A percentile compares a stretch with the other conserved stretches of the same genome.
phyloP scores from a whole-genome alignment of 2,888 invertebrate species.

The Ethmia dodecea region DNA sequence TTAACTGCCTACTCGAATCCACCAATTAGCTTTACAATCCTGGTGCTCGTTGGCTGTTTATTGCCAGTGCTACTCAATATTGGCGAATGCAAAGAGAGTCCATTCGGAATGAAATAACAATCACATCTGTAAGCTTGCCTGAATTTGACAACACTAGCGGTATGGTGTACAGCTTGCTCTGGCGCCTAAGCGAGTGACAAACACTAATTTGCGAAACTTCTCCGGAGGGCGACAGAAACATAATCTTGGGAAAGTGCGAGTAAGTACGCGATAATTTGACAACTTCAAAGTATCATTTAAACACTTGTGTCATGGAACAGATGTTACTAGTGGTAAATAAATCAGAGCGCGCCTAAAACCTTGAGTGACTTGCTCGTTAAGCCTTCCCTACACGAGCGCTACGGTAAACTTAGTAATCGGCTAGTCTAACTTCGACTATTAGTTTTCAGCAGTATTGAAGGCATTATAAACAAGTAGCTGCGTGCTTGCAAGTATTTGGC shows the following conservation, averaged over 20 bases:
- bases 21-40: no score
- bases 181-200: slow-evolving; percentile 23
- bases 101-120: no score
- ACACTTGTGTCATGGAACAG: slow-evolving; percentile 52
- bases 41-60: no score
- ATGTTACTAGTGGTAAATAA: slow-evolving; percentile 62
- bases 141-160: no score
- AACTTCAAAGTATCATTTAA: slow-evolving; percentile 68
- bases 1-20: no score
- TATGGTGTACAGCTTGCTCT: no score
- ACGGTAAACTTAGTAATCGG: slow-evolving; percentile 36
- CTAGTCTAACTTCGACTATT: slow-evolving; percentile 35
- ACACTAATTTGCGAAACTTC: slow-evolving; percentile 26
- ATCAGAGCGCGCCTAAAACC: slow-evolving; percentile 48
- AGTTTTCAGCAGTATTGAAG: slow-evolving; percentile 26
- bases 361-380: slow-evolving; percentile 60
- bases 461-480: slow-evolving; percentile 28
- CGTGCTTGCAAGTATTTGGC: slow-evolving; percentile 14
- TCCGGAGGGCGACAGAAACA: slow-evolving; percentile 20
- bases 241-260: slow-evolving; percentile 39
- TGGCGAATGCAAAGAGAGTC: no score
- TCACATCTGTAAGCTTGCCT: no score
- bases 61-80: no score
- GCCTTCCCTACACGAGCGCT: slow-evolving; percentile 33
- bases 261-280: slow-evolving; percentile 62